Base-by-base conservation (phyloP, 2,888 invertebrate genomes). In the Timema podura region DNA sequence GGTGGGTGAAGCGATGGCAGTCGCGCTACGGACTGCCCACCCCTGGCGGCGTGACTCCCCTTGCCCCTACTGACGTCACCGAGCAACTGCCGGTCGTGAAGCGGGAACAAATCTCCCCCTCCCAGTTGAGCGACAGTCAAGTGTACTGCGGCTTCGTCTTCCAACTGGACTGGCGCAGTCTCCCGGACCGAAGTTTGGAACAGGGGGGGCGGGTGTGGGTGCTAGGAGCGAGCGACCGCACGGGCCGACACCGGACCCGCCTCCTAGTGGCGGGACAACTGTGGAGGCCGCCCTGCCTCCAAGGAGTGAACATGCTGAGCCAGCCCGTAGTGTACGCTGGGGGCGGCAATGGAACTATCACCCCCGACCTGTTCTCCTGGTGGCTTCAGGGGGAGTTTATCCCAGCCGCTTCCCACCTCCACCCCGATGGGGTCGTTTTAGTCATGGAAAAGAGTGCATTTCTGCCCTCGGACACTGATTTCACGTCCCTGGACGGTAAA, bases 291-390 rank as follows among this genome's bases (percentile, higher is more conserved):
- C 77, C 78, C 51, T 83, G 82, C 76, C 76, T 83, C 45, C 77
- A 79, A 65, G 77, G 79, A 57, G 83, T 83, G 64, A 83, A 84
- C 76, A 83, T 83, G 83, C 74, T 83, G 13, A 83, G 80, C 66
- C 83, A 83, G 72, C 83, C 83, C 7, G 83, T 83, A 5, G 80
- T 83, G 11, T 83, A 83, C 73, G 83, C 83, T 0, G 83, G 83
- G 0, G 83, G 82, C 6, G 83, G 83, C 15, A 79, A 79, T 45
- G 83, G 82, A 7, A 77, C 77, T 2, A 75, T 82, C 3, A 83
- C 82, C 0, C 77, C 80, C 2, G 83, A 83, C 68, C 78, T 83
- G 9, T 83, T 83, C 71, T 78, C 81, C 7, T 83, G 83, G 83
- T 84, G 83, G 83, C 83, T 84, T 68, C 81, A 81, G 68, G 79